phyloP scores from a whole-genome alignment of 2,797 vertebrate species.

The Anableps anableps region DNA sequence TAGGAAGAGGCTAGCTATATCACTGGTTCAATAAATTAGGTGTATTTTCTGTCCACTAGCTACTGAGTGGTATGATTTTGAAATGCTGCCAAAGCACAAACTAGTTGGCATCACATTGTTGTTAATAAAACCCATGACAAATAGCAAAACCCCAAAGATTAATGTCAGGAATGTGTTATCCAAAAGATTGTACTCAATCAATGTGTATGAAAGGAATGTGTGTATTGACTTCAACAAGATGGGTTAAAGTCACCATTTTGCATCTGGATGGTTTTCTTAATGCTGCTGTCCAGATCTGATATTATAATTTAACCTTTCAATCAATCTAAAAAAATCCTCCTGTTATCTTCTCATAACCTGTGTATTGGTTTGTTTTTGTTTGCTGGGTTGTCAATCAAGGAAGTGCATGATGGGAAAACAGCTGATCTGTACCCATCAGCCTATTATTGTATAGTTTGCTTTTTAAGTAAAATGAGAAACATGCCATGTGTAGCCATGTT shows the following conservation, averaged over 20 bases:
- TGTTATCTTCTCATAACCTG: not conserved
- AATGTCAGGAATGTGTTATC: not conserved
- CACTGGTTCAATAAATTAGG: not conserved
- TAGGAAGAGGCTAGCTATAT: not conserved
- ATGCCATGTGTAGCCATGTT: not conserved
- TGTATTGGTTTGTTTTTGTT: not conserved
- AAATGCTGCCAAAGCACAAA: conserved; percentile 5
- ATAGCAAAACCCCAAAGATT: conserved; percentile 1
- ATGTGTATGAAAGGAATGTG: not conserved
- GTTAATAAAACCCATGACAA: conserved; percentile 9
- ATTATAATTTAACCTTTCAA: not conserved
- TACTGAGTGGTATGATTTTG: conserved; percentile 13
- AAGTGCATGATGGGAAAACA: not conserved
- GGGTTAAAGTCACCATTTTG: too few relatives aligned
- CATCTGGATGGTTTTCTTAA: too few relatives aligned
- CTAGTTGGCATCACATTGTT: not conserved
- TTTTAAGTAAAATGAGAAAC: not conserved
- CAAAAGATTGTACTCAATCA: not conserved
- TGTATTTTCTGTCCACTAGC: not conserved
- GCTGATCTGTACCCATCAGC: not conserved
- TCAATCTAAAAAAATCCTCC: not conserved
- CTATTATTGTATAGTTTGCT: not conserved
- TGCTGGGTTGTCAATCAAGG: not conserved
- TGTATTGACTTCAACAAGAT: not conserved
- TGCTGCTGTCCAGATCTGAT: not conserved